Base-by-base conservation (phyloP, 2,113 vertebrate genomes). In the Periophthalmus modestus region DNA sequence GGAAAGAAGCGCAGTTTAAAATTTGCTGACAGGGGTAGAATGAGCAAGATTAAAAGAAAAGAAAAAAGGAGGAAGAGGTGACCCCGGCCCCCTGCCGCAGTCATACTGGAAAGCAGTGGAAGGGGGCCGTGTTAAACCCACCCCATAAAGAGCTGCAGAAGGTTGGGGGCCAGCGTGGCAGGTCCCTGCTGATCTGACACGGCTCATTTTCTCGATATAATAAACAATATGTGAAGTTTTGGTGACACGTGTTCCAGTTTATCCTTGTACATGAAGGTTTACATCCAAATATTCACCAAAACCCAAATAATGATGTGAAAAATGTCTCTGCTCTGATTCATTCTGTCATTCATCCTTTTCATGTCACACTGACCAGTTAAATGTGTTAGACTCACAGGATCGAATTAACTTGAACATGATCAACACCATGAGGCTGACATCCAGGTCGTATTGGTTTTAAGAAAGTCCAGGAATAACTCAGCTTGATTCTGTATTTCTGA, bases 51-150 rank as follows among this genome's bases (percentile, higher is more conserved):
- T 74, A 89, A 91, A 89, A 79, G 77, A 88, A 74, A 63, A 90
- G 85, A 89, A 89, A 80, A 87, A 91, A 90, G 87, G 78, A 83
- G 87, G 84, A 89, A 88, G 85, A 88, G 72, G 78, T 85, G 85
- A 89, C 87, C 83, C 71, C 79, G 73, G 65, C 85, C 85, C 87
- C 83, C 87, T 46, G 70, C 87, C 43, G 70, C 85, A 81, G 90
- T 78, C 86, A 71, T 85, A 80, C 82, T 89, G 88, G 78, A 85
- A 89, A 90, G 59, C 70, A 10, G 83, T 73, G 65, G 74, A 85
- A 81, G 87, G 86, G 88, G 73, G 81, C 28, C 77, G 24, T 73
- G 76, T 89, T 82, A 83, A 88, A 86, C 82, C 66, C 10, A 28
- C 75, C 75, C 80, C 63, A 85, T 89, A 86, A 91, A 89, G 67